These are phyloP conservation scores for Metopolophium dirhodum DNA, from an alignment of 1,140 invertebrate genomes.

Conservation along the genomic window DNA sequence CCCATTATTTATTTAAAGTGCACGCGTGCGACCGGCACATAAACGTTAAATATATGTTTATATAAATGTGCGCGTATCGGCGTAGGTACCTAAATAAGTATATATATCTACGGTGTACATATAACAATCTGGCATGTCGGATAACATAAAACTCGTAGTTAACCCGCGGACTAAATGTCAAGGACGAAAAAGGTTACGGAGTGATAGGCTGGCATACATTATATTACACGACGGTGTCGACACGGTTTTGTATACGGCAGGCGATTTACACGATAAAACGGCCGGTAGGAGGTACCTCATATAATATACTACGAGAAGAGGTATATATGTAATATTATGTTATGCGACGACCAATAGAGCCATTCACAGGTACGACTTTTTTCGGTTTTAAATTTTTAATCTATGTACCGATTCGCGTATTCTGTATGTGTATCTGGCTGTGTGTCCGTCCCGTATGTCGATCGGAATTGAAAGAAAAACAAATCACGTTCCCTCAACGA, in stretches of 20 bases:
- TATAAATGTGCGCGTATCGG: background rate
- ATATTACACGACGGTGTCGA: background rate
- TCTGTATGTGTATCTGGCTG: too few species aligned
- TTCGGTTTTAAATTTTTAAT: too few species aligned
- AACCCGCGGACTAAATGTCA: background rate
- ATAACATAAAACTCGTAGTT: background rate
- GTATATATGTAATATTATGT: background rate
- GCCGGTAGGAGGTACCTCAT: background rate
- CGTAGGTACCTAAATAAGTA: background rate
- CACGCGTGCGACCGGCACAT: background rate
- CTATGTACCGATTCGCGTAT: too few species aligned
- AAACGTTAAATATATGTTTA: background rate
- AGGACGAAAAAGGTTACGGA: background rate
- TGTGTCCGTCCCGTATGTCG: background rate
- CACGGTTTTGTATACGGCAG: background rate
- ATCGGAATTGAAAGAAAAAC: background rate
- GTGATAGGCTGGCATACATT: background rate
- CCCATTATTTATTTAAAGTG: constrained; percentile 7
- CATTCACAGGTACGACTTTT: too few species aligned
- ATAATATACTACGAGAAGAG: too few species aligned
- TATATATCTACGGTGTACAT: too few species aligned
- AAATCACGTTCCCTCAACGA: too few species aligned
- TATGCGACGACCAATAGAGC: background rate
- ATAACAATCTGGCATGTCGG: constrained; percentile 2
- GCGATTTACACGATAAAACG: background rate